Conservation (phyloP, 2,113 vertebrate species). For the Gobio gobio region DNA sequence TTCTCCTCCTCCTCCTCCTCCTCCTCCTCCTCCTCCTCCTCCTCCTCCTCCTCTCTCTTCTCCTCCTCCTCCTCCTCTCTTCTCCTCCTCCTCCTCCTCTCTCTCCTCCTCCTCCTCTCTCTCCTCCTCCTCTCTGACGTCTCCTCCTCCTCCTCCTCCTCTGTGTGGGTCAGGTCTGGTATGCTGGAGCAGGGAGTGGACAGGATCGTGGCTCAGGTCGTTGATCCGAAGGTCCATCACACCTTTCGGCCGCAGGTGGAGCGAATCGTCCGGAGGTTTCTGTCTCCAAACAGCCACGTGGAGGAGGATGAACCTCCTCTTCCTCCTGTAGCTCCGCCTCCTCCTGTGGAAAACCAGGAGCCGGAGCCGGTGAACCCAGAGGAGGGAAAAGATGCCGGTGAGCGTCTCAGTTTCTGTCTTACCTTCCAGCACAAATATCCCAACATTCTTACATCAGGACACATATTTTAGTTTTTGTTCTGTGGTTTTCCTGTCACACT, state of each 20-base stretch:
- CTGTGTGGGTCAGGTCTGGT: constrained; percentile 88
- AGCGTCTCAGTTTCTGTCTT: neutral
- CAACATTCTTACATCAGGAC: too few species aligned
- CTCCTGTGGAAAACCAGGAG: constrained; percentile 80
- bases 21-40: too few species aligned
- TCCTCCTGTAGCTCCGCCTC: constrained; percentile 58
- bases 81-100: too few species aligned
- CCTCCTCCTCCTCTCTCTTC: too few species aligned
- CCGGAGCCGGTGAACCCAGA: constrained; percentile 76
- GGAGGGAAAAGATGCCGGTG: constrained; percentile 53
- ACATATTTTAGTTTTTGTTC: too few species aligned
- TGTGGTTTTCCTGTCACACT: too few species aligned
- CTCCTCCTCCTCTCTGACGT: too few species aligned
- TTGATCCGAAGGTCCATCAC: constrained; percentile 98
- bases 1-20: too few species aligned
- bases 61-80: too few species aligned
- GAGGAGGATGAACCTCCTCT: constrained; percentile 75
- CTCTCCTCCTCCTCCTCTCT: too few species aligned
- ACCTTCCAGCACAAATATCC: too few species aligned
- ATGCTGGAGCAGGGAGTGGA: constrained; percentile 99
- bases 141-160: too few species aligned
- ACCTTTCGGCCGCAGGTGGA: constrained; percentile 97
- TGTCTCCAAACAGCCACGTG: constrained; percentile 86
- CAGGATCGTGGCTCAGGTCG: constrained; percentile 97
- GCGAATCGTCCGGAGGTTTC: constrained; percentile 91